Conservation (phyloP, 2,797 vertebrate genomes). For the Mormyrops attenuatus region DNA sequence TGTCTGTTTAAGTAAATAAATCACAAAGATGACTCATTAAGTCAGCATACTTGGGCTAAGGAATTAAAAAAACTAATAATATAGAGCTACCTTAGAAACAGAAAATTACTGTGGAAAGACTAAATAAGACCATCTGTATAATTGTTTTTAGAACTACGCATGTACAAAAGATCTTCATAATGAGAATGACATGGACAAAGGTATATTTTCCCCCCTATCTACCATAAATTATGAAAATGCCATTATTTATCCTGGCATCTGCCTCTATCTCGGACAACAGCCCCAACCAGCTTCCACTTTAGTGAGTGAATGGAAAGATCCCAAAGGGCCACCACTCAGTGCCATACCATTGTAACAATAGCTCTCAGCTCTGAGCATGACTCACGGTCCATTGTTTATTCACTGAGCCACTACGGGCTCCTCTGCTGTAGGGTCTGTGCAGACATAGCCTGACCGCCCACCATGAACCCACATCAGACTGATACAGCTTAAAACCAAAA, state of each 20-base stretch:
- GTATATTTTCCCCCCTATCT: background rate
- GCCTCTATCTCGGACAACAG: background rate
- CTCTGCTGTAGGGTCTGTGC: background rate
- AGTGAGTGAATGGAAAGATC: background rate
- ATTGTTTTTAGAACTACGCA: background rate
- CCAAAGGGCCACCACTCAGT: background rate
- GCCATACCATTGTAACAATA: background rate
- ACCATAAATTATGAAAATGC: background rate
- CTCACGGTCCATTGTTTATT: constrained; percentile 8
- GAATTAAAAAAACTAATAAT: background rate
- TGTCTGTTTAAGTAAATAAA: background rate
- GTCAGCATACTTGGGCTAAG: background rate
- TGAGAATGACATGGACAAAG: background rate
- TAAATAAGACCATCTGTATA: background rate
- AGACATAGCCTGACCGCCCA: background rate
- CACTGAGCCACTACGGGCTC: background rate
- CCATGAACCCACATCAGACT: background rate
- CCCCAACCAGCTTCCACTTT: background rate
- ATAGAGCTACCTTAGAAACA: background rate
- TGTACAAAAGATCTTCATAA: background rate
- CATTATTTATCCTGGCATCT: background rate
- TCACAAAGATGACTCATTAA: background rate
- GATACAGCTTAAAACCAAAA: background rate
- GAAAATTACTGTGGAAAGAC: background rate
- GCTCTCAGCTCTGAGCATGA: background rate